Conservation (phyloP, 2,113 vertebrate species). For the Chelonoidis abingdonii region DNA sequence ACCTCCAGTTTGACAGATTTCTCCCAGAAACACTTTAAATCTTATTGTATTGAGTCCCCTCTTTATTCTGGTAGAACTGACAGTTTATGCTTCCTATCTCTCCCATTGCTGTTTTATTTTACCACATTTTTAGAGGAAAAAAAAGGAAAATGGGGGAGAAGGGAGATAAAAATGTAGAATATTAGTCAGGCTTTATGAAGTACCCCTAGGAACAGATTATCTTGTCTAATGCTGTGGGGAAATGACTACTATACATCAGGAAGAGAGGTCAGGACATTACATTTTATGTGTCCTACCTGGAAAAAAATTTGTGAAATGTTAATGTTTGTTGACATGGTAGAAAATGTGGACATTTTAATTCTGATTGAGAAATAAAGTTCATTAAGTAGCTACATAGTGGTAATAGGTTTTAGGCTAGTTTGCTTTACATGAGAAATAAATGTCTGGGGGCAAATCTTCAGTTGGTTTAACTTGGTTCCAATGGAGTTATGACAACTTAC, state of each 20-base stretch:
- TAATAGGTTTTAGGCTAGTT: neutral
- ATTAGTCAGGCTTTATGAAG: slow-evolving; percentile 63
- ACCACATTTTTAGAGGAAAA: slow-evolving; percentile 1
- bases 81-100: slow-evolving; percentile 12
- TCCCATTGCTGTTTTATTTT: neutral
- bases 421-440: neutral
- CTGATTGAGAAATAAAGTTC: neutral
- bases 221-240: slow-evolving; percentile 77
- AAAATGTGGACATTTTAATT: slow-evolving; percentile 62
- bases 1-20: neutral
- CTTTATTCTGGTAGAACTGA: slow-evolving; percentile 15
- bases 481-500: neutral
- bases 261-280: slow-evolving; percentile 75
- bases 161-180: slow-evolving; percentile 65
- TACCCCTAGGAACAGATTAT: slow-evolving; percentile 74
- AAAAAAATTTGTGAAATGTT: slow-evolving; percentile 30
- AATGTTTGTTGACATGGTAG: neutral
- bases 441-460: neutral
- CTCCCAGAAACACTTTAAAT: neutral
- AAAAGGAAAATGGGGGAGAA: neutral
- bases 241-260: slow-evolving; percentile 72
- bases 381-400: neutral
- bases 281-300: slow-evolving; percentile 61
- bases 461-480: neutral
- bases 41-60: neutral